Conservation (phyloP, 1,140 invertebrate genomes). For the Zaprionus lachaisei region DNA sequence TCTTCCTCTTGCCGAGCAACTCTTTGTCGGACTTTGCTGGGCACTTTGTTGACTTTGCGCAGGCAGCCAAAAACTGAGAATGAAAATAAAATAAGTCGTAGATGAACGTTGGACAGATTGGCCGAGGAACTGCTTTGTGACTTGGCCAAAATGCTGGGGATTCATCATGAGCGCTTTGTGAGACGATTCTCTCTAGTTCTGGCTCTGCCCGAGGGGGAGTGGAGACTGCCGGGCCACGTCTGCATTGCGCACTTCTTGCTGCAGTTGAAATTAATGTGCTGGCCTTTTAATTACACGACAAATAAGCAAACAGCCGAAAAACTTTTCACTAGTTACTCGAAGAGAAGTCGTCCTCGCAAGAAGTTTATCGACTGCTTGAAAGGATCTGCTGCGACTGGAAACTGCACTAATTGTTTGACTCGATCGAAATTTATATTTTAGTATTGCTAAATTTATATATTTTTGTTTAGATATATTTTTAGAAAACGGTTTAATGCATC, state of each 20-base stretch:
- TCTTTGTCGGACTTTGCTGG: slow-evolving; percentile 32
- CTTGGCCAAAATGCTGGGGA: slow-evolving; percentile 54
- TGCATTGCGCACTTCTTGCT: slow-evolving; percentile 73
- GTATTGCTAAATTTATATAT: background rate
- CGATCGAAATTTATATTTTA: background rate
- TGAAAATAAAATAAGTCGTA: slow-evolving; percentile 75
- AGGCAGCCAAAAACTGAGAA: slow-evolving; percentile 67
- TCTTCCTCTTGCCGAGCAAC: slow-evolving; percentile 39
- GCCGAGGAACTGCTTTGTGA: slow-evolving; percentile 24
- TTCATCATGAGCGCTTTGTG: slow-evolving; percentile 73
- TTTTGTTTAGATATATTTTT: background rate
- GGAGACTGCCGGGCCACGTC: slow-evolving; percentile 41
- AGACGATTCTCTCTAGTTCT: slow-evolving; percentile 8
- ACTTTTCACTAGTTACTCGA: slow-evolving; percentile 46
- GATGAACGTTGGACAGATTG: slow-evolving; percentile 53
- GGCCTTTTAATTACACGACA: slow-evolving; percentile 80
- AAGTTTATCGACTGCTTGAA: background rate
- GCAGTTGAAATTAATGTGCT: slow-evolving; percentile 76
- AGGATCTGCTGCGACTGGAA: background rate
- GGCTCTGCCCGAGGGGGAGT: background rate
- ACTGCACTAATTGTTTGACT: background rate
- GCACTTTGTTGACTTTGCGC: slow-evolving; percentile 73
- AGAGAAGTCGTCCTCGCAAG: background rate
- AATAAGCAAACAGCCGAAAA: slow-evolving; percentile 75
- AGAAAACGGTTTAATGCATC: background rate